These are phyloP conservation scores for Gopherus evgoodei DNA, from an alignment of 2,113 vertebrate species.

Conservation along the genomic window DNA sequence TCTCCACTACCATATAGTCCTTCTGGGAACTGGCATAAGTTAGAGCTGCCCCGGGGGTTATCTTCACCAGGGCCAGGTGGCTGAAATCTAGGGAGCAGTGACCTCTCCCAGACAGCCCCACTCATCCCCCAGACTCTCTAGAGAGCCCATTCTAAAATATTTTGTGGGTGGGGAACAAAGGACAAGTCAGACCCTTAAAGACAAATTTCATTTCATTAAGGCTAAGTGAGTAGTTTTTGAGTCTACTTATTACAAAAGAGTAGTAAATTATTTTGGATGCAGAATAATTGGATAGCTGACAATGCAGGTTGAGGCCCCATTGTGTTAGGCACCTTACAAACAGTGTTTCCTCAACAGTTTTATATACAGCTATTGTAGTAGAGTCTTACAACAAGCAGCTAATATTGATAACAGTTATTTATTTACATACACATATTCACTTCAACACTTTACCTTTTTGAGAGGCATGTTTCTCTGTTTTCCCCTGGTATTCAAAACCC, in stretches of 20 bases:
- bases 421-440: not conserved
- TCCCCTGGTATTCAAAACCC: constrained; percentile 96
- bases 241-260: not conserved
- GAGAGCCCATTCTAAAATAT: too few relatives aligned
- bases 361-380: not conserved
- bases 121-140: too few relatives aligned
- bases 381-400: not conserved
- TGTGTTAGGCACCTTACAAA: not conserved
- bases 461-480: constrained; percentile 96
- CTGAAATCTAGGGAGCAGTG: too few relatives aligned
- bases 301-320: not conserved
- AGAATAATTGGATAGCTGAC: not conserved
- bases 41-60: too few relatives aligned
- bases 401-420: not conserved
- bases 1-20: too few relatives aligned
- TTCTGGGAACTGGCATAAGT: too few relatives aligned
- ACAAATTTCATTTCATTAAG: not conserved
- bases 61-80: too few relatives aligned
- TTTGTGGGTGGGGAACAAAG: not conserved
- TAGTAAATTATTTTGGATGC: not conserved
- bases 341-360: not conserved
- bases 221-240: not conserved
- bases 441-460: constrained; percentile 89
- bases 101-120: too few relatives aligned
- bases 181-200: not conserved